These are phyloP conservation scores for Enteromius afrohamiltoni DNA, from an alignment of 2,797 vertebrate species.

Conservation along the genomic window DNA sequence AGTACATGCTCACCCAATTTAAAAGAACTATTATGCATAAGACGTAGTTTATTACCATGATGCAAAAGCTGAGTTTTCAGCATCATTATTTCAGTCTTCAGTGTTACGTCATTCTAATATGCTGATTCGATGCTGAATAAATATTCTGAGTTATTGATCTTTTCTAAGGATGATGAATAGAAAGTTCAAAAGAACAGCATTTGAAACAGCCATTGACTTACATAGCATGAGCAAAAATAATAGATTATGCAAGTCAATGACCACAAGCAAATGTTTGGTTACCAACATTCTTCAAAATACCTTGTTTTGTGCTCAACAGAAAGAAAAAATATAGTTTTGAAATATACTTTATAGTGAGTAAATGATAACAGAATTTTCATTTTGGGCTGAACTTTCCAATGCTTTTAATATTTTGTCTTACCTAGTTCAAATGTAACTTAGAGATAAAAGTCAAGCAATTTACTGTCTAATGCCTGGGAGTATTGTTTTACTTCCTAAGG, in stretches of 20 bases:
- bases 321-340: not conserved
- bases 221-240: no score
- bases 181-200: no score
- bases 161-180: no score
- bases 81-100: not conserved
- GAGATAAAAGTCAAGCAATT: not conserved
- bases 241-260: no score
- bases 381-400: no score
- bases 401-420: not conserved
- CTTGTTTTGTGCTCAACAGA: not conserved
- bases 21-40: not conserved
- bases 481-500: not conserved
- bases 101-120: not conserved
- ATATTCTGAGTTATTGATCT: not conserved
- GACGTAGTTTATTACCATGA: not conserved
- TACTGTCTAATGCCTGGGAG: not conserved
- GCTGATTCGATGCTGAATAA: not conserved
- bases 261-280: no score
- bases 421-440: constrained; percentile 29
- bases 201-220: no score
- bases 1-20: not conserved
- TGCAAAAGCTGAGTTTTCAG: not conserved
- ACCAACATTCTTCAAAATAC: not conserved
- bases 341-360: not conserved
- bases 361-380: not conserved